Evolutionary conservation across 2,888 invertebrate species (phyloP).

Genomic region (Drosophila gaucha): DNA sequence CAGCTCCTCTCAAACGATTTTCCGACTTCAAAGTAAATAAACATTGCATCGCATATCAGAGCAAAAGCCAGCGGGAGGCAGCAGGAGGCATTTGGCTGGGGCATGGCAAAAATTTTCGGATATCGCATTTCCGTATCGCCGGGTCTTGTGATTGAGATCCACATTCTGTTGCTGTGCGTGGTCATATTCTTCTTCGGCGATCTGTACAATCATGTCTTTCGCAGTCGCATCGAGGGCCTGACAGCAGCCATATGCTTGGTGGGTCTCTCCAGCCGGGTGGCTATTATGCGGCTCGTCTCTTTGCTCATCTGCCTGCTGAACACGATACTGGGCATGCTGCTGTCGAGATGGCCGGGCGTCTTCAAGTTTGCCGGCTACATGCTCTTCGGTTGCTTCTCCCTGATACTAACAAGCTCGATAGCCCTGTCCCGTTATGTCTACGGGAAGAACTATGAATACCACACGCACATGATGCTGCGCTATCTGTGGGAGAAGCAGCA

Average conservation of each 20-base stretch:
- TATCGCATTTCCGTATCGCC: constrained; percentile 30
- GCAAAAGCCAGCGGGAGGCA: neutral
- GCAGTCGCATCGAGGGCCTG: constrained; percentile 2
- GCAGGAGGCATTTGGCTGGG: too few relatives aligned
- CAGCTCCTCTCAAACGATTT: constrained; percentile 26
- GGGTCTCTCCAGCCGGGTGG: constrained; percentile 21
- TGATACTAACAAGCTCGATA: constrained; percentile 21
- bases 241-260: constrained; percentile 3
- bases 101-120: constrained; percentile 16
- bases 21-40: constrained; percentile 66
- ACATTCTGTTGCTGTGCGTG: constrained; percentile 38
- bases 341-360: constrained; percentile 13
- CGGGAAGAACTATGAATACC: constrained; percentile 1
- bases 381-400: neutral
- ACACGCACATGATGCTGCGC: constrained; percentile 20
- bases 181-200: constrained; percentile 45
- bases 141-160: constrained; percentile 43
- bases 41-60: constrained; percentile 43
- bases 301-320: constrained; percentile 15
- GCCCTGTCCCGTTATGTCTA: constrained; percentile 27
- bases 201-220: constrained; percentile 38
- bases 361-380: constrained; percentile 33
- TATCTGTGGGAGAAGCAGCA: constrained; percentile 40
- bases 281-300: constrained; percentile 13
- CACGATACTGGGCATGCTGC: constrained; percentile 46